Evolutionary conservation across 2,113 vertebrate species (phyloP).

Genomic region (Tachysurus fulvidraco): DNA sequence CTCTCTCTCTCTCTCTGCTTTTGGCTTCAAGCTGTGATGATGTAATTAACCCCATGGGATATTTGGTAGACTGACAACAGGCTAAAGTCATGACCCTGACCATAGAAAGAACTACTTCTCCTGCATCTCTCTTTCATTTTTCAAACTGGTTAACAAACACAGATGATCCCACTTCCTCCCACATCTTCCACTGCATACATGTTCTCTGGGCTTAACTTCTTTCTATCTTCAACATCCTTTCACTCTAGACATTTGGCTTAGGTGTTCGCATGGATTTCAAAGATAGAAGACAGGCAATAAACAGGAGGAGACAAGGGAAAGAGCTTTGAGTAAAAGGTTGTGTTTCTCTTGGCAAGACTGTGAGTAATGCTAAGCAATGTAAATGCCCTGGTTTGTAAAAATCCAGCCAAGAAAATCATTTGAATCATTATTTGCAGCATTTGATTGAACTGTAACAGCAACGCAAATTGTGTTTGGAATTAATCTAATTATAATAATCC

Average conservation of each 20-base stretch:
- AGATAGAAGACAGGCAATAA: slow-evolving; percentile 15
- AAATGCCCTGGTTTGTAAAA: background rate
- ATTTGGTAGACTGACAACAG: slow-evolving; percentile 61
- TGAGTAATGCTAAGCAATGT: slow-evolving; percentile 1
- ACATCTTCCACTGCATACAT: background rate
- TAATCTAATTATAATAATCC: no score
- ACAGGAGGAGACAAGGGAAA: background rate
- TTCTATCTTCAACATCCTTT: slow-evolving; percentile 1
- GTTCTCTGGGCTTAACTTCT: background rate
- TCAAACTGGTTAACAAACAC: background rate
- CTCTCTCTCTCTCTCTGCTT: slow-evolving; percentile 51
- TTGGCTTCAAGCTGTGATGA: slow-evolving; percentile 68
- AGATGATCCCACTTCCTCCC: background rate
- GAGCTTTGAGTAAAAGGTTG: background rate
- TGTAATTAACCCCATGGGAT: slow-evolving; percentile 57
- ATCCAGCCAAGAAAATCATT: background rate
- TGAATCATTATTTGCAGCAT: background rate
- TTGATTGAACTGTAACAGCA: background rate
- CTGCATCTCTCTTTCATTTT: slow-evolving; percentile 36
- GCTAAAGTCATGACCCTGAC: slow-evolving; percentile 65
- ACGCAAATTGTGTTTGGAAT: background rate
- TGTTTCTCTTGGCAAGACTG: slow-evolving; percentile 4
- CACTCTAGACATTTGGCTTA: background rate
- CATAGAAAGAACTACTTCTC: slow-evolving; percentile 63
- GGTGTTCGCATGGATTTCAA: background rate